phyloP scores from a whole-genome alignment of 2,797 vertebrate species.

The Toxotes lorentzi region DNA sequence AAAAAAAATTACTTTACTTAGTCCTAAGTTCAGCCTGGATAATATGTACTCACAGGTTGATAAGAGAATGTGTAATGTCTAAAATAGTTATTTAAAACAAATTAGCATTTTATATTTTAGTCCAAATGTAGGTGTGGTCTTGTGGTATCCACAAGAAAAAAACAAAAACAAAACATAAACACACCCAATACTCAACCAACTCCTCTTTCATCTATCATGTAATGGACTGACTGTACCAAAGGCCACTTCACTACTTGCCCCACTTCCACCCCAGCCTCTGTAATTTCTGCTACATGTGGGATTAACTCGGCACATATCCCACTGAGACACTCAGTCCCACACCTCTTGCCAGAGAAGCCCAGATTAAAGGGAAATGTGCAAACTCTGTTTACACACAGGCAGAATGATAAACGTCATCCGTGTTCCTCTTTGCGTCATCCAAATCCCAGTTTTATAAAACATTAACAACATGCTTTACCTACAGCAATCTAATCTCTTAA shows the following conservation, averaged over 20 bases:
- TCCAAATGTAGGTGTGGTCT: neutral
- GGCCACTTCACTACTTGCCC: conserved; percentile 21
- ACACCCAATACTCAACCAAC: neutral
- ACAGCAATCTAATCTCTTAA: conserved; percentile 51
- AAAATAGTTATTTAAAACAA: neutral
- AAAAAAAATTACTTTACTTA: neutral
- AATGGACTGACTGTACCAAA: conserved; percentile 19
- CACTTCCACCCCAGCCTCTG: conserved; percentile 15
- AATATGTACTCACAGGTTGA: neutral
- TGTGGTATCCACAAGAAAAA: neutral
- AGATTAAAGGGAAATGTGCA: conserved; percentile 64
- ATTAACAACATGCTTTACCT: conserved; percentile 35
- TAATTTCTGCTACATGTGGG: conserved; percentile 49
- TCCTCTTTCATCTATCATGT: conserved; percentile 7
- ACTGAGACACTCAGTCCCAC: conserved; percentile 46
- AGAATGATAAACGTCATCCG: conserved; percentile 29
- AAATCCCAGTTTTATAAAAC: conserved; percentile 48
- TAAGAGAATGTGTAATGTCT: neutral
- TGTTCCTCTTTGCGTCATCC: conserved; percentile 46
- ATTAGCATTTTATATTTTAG: neutral
- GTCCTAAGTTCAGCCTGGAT: neutral
- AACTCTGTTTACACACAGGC: conserved; percentile 51
- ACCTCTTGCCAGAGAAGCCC: conserved; percentile 61
- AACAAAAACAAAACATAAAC: neutral
- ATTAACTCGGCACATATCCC: conserved; percentile 57